phyloP scores from a whole-genome alignment of 2,113 vertebrate genomes.

The Anseranas semipalmata region DNA sequence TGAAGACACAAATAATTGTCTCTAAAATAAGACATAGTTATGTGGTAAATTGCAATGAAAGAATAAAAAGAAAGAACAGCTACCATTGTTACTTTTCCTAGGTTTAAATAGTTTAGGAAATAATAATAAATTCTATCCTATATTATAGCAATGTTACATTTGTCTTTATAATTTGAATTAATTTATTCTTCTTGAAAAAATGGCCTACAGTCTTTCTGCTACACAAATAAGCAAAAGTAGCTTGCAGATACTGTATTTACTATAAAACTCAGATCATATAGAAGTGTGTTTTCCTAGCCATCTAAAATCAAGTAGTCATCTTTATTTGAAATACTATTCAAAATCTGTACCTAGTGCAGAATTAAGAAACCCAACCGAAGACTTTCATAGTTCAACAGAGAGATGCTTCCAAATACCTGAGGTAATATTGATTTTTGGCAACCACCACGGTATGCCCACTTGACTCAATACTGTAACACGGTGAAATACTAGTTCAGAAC shows the following conservation, averaged over 20 bases:
- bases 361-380: not conserved
- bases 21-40: not conserved
- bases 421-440: not conserved
- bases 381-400: not conserved
- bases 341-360: not conserved
- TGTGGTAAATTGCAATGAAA: not conserved
- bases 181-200: not conserved
- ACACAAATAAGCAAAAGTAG: not conserved
- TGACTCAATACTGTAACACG: not conserved
- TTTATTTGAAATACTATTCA: not conserved
- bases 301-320: not conserved
- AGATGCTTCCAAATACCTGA: not conserved
- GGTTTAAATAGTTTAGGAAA: not conserved
- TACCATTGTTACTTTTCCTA: not conserved
- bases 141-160: not conserved
- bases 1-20: not conserved
- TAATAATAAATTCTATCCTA: not conserved
- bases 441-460: not conserved
- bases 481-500: not conserved
- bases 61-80: not conserved
- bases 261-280: not conserved
- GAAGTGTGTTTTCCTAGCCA: not conserved
- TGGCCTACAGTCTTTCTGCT: fast-evolving
- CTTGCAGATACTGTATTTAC: not conserved
- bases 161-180: not conserved